phyloP scores from a whole-genome alignment of 2,797 vertebrate species.

The Serranus cabrilla region DNA sequence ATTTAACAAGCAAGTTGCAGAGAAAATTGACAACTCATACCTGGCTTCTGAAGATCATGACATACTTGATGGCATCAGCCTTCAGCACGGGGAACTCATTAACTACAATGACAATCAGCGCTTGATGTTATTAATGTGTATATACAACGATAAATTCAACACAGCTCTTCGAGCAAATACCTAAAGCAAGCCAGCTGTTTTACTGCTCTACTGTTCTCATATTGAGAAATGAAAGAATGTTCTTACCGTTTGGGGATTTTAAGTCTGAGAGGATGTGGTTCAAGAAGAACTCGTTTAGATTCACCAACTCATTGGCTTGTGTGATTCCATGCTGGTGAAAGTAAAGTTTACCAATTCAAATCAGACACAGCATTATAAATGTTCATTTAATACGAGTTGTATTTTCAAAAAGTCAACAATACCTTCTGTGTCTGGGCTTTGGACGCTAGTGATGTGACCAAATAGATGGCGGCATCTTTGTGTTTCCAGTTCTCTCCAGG shows the following conservation, averaged over 20 bases:
- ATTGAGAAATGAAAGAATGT: background rate
- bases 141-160: background rate
- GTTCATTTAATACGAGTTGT: too few species aligned
- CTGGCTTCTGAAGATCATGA: slow-evolving; percentile 99
- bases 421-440: slow-evolving; percentile 99
- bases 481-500: slow-evolving; percentile 97
- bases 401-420: slow-evolving; percentile 14
- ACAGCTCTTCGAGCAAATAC: background rate
- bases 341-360: slow-evolving; percentile 11
- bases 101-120: slow-evolving; percentile 82
- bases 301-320: slow-evolving; percentile 98
- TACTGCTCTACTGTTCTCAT: background rate
- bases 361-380: background rate
- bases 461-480: slow-evolving; percentile 98
- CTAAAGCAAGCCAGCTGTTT: background rate
- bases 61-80: slow-evolving; percentile 98
- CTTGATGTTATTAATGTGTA: background rate
- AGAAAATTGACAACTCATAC: slow-evolving; percentile 81
- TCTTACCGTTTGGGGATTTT: slow-evolving; percentile 93
- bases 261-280: slow-evolving; percentile 96
- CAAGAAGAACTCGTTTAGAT: slow-evolving; percentile 96
- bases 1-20: background rate
- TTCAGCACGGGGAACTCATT: slow-evolving; percentile 99
- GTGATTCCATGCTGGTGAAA: slow-evolving; percentile 95
- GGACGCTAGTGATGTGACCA: slow-evolving; percentile 97